Base-by-base conservation (phyloP, 2,888 invertebrate genomes). In the Ophioninae sp. region DNA sequence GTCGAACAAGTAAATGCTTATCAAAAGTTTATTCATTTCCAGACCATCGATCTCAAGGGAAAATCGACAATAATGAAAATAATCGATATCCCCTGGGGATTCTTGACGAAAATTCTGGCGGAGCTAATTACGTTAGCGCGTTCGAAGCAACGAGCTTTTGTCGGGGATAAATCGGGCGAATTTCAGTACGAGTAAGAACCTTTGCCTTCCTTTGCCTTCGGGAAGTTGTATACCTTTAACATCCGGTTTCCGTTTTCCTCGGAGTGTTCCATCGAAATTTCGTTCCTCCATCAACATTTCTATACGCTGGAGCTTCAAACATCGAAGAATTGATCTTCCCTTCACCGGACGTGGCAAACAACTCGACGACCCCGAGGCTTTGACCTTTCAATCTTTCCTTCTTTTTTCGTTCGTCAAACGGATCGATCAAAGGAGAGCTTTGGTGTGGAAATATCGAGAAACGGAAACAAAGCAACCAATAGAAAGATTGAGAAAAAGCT, bases 291-390 rank as follows among this genome's bases (percentile, higher is more conserved):
- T 51, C 72, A 73, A 74, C 71, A 67, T 83, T 79, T 79, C 61
- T 58, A 51, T 63, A 51, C 10, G 71, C 65, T 20, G 79, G 73
- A 44, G 75, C 76, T 17, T 82, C 80, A n/a, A 69, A 37, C 77
- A 74, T 63, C 71, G 81, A 82, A 75, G 80, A 80, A 85, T 82
- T 82, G 83, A 84, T 85, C 83, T 83, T 71, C 71, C 65, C 44
- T 56, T 74, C 68, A 51, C 39, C 22, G 72, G 67, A 79, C 76
- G 76, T 39, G 77, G 63, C 41, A 58, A 76, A 79, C 59, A 17
- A 51, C 17, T 51, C 51, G 5, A 51, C 17, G 13, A 6, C 13
- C 22, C 20, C 17, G 44, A 71, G 59, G 63, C 39, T 58, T 17
- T 56, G 6, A n/a, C 59, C 71, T 39, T 65, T 39, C 17, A 22